Evolutionary conservation across 2,797 vertebrate species (phyloP).

Genomic region (Avahi laniger): DNA sequence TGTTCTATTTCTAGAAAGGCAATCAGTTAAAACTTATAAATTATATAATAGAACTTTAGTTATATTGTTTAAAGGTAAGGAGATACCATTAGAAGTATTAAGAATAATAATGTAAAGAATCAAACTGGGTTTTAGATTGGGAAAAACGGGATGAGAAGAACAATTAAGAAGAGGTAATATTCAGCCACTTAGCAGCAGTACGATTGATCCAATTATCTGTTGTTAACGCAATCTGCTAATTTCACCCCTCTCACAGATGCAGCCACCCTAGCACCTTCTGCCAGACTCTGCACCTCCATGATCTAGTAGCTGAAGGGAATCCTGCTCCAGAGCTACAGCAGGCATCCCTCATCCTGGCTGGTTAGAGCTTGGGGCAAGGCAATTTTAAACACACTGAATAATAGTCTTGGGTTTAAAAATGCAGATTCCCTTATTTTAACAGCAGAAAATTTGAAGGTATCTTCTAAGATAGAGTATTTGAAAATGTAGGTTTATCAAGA

Average conservation of each 20-base stretch:
- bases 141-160: background rate
- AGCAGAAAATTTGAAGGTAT: background rate
- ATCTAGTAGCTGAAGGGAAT: background rate
- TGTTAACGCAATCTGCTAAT: background rate
- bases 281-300: background rate
- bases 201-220: background rate
- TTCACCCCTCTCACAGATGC: background rate
- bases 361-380: background rate
- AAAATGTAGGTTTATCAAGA: background rate
- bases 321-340: background rate
- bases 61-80: background rate
- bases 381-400: background rate
- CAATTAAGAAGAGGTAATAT: background rate
- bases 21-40: background rate
- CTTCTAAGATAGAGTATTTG: background rate
- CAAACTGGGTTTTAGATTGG: background rate
- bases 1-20: background rate
- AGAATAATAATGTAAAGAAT: background rate
- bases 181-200: background rate
- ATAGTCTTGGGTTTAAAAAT: background rate
- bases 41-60: background rate
- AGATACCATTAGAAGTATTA: background rate
- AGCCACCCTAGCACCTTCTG: background rate
- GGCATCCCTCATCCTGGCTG: no score
- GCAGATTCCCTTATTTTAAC: background rate